Conservation (phyloP, 2,888 invertebrate species). For the Clepsis dumicolana region DNA sequence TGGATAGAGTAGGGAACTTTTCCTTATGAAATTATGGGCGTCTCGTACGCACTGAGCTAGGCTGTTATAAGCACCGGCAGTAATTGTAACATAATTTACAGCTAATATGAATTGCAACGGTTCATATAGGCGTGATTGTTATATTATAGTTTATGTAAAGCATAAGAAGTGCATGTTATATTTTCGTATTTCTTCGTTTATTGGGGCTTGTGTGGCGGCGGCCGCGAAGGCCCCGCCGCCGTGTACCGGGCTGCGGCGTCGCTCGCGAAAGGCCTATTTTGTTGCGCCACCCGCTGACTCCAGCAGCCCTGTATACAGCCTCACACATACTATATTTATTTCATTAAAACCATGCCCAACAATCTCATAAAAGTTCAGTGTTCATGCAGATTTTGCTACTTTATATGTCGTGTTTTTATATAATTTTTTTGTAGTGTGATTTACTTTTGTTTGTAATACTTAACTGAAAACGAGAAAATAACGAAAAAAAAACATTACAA, state of each 20-base stretch:
- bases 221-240: not conserved
- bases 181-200: constrained; percentile 78
- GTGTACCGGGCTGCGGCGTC: constrained; percentile 27
- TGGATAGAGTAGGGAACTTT: constrained; percentile 20
- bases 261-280: constrained; percentile 9
- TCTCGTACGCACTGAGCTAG: constrained; percentile 8
- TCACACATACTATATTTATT: constrained; percentile 67
- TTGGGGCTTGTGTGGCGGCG: constrained; percentile 9
- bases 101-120: constrained; percentile 71
- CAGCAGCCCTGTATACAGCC: constrained; percentile 54
- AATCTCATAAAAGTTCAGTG: constrained; percentile 70
- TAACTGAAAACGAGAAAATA: constrained; percentile 76
- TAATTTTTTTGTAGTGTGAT: constrained; percentile 82
- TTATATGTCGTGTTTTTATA: constrained; percentile 82
- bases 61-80: constrained; percentile 27
- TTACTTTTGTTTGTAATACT: constrained; percentile 82
- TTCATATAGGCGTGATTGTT: constrained; percentile 83
- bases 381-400: constrained; percentile 74
- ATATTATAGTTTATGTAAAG: constrained; percentile 83
- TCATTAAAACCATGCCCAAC: constrained; percentile 75
- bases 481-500: constrained; percentile 72
- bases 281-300: constrained; percentile 29
- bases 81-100: constrained; percentile 77
- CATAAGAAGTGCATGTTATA: constrained; percentile 83
- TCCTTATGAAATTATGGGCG: constrained; percentile 18